Evolutionary conservation across 1,140 invertebrate genomes (phyloP).

Genomic region (Dysdera silvatica): DNA sequence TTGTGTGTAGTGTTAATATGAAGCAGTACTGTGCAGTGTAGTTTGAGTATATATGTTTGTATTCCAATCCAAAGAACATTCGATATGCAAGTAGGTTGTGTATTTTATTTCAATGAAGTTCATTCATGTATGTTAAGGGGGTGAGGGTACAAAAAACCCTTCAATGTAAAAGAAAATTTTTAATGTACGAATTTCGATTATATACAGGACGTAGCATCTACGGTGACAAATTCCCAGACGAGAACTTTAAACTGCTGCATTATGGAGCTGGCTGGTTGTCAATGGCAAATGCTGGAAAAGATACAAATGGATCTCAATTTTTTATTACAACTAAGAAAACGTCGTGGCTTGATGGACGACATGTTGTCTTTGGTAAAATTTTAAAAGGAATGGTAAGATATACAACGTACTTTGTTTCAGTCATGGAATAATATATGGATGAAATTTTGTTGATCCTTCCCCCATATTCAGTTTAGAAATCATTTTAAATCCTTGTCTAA

Average conservation of each 20-base stretch:
- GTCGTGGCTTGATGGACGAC: slow-evolving; percentile 80
- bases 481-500: slow-evolving; percentile 17
- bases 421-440: neutral
- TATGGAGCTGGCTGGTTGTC: slow-evolving; percentile 76
- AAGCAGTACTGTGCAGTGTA: too few relatives aligned
- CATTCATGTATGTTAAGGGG: too few relatives aligned
- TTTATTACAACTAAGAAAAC: slow-evolving; percentile 90
- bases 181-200: too few relatives aligned
- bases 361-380: slow-evolving; percentile 55
- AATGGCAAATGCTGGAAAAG: slow-evolving; percentile 88
- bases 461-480: neutral
- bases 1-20: too few relatives aligned
- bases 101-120: too few relatives aligned
- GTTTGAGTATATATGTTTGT: too few relatives aligned
- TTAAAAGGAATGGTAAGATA: slow-evolving; percentile 75
- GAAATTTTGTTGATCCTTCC: neutral
- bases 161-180: too few relatives aligned
- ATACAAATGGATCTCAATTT: slow-evolving; percentile 98
- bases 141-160: too few relatives aligned
- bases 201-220: slow-evolving; percentile 78
- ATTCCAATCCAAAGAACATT: too few relatives aligned
- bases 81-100: too few relatives aligned
- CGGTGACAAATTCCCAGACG: slow-evolving; percentile 87
- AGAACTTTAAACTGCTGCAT: slow-evolving; percentile 86
- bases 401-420: neutral